These are phyloP conservation scores for Hyla sarda DNA, from an alignment of 2,113 vertebrate genomes.

Conservation along the genomic window DNA sequence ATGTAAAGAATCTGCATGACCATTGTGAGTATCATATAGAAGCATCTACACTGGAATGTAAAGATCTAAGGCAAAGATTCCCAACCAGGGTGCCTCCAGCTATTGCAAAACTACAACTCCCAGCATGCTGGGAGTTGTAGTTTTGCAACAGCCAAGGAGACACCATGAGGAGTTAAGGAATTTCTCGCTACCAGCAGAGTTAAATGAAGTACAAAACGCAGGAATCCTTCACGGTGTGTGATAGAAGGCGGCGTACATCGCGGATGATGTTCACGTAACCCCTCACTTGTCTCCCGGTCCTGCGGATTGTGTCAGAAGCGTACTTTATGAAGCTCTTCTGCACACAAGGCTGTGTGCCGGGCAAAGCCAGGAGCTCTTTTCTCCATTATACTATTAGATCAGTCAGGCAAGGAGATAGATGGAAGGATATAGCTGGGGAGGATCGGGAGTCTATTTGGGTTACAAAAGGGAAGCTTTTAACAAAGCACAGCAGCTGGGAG, in stretches of 20 bases:
- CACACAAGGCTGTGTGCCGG: slow-evolving; percentile 1
- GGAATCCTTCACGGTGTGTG: background rate
- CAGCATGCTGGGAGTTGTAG: too few species aligned
- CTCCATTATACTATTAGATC: slow-evolving; percentile 47
- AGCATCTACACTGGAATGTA: too few species aligned
- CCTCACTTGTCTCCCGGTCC: slow-evolving; percentile 32
- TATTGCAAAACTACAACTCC: too few species aligned
- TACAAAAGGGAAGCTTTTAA: slow-evolving; percentile 51
- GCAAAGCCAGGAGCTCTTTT: slow-evolving; percentile 47
- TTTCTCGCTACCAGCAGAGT: slow-evolving; percentile 4
- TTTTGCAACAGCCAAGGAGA: too few species aligned
- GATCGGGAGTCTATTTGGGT: slow-evolving; percentile 28
- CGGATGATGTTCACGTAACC: slow-evolving; percentile 28
- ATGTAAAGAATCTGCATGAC: too few species aligned
- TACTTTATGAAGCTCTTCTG: slow-evolving; percentile 12
- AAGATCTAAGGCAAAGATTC: too few species aligned
- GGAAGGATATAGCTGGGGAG: slow-evolving; percentile 34
- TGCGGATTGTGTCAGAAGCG: slow-evolving; percentile 48
- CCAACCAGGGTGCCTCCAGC: too few species aligned
- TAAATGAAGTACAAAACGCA: slow-evolving; percentile 43
- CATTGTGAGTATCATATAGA: too few species aligned
- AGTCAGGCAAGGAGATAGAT: slow-evolving; percentile 52
- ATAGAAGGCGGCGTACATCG: slow-evolving; percentile 17
- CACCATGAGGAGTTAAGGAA: slow-evolving; percentile 26
- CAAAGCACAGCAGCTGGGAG: slow-evolving; percentile 35